Base-by-base conservation (phyloP, 2,888 invertebrate species). In the Tuberolachnus salignus region DNA sequence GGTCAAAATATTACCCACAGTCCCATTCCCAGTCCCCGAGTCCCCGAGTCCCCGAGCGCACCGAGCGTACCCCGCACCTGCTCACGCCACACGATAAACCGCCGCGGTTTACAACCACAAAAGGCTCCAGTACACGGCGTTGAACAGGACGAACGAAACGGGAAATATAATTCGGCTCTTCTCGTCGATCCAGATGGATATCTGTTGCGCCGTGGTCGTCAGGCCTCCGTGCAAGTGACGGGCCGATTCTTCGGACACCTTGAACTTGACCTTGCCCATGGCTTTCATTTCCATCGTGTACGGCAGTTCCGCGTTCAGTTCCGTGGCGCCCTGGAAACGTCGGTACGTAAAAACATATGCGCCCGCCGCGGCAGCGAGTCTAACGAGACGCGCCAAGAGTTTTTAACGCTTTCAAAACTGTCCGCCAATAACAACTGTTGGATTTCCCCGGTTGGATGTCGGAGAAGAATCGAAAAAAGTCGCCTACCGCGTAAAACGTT, bases 151-250 rank as follows among this genome's bases (percentile, higher is more conserved):
- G 84, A 94, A 94, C 14, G 92, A 87, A 1, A 91, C 85, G 0
- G 94, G 94, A 85, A 94, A 94, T 1, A 92, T 87, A 46, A 93
- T 87, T 71, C 94, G 88, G 26, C 93, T 92, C 78, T 93, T 87
- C 71, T 89, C 91, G 86, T 94, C 94, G 82, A 94, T 93, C 93
- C 94, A 94, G 71, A 91, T 92, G 82, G 94, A 92, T 80, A 94
- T 93, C 85, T 94, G 92, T 83, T 94, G 93, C 90, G 94, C 92
- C 11, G 93, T 92, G 57, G 93, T 92, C 4, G 66, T 78, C 21
- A 78, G 9, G 91, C 91, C 92, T n/a, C 86, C 86, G 72, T 75
- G 71, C n/a, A 80, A 44, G 1, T 86, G 87, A 8, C 70, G 67
- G 3, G 70, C 57, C 1, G 81, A 64, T 19, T 80, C 78, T 51